Evolutionary conservation across 2,888 invertebrate genomes (phyloP).

Genomic region (Cantharis rufa): DNA sequence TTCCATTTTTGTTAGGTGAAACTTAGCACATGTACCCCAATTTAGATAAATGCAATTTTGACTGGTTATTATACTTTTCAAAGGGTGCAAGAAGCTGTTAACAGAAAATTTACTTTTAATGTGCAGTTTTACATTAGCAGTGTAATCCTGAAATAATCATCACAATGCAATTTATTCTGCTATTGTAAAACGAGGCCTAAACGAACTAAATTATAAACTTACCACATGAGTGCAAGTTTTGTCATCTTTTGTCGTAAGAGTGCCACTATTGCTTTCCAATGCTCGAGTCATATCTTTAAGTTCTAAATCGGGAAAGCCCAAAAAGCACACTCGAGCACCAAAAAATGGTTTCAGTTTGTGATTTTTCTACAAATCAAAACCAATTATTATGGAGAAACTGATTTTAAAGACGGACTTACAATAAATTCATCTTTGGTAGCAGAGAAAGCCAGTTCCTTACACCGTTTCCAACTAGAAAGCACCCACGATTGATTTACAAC

Average conservation of each 20-base stretch:
- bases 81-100: not conserved
- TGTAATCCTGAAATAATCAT: too few species aligned
- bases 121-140: too few species aligned
- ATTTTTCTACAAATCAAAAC: slow-evolving; percentile 58
- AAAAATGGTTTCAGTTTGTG: slow-evolving; percentile 86
- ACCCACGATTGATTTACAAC: slow-evolving; percentile 91
- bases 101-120: not conserved
- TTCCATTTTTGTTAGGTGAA: too few species aligned
- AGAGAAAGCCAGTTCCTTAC: slow-evolving; percentile 69
- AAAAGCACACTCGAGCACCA: slow-evolving; percentile 84
- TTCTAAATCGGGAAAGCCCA: slow-evolving; percentile 89
- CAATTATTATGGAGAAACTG: not conserved
- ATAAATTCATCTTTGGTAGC: slow-evolving; percentile 73
- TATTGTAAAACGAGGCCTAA: not conserved
- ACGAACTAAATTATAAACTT: slow-evolving; percentile 56
- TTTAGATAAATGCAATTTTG: not conserved
- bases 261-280: slow-evolving; percentile 83
- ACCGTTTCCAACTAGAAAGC: slow-evolving; percentile 81
- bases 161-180: too few species aligned
- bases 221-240: slow-evolving; percentile 90
- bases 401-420: slow-evolving; percentile 56
- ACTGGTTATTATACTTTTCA: not conserved
- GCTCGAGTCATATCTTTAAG: slow-evolving; percentile 91
- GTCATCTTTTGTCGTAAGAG: slow-evolving; percentile 76
- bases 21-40: not conserved